Base-by-base conservation (phyloP, 2,797 vertebrate genomes). In the Hyperoplus lanceolatus region DNA sequence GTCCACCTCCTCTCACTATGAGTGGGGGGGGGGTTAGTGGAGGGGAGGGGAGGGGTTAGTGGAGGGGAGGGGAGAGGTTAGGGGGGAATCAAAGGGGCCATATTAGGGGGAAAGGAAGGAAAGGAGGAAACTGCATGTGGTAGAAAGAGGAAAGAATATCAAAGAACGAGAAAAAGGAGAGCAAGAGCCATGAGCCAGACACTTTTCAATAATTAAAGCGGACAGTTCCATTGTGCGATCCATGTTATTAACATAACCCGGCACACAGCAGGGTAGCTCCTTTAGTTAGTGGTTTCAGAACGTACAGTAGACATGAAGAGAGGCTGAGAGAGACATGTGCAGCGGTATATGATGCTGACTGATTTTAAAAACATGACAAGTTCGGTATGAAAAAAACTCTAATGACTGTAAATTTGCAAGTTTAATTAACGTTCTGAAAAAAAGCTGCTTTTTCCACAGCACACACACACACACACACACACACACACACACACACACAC, bases 161-260 rank as follows among this genome's bases (percentile, higher is more conserved):
- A 13, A 13, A 36, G 77, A 78, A 77, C 68, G 79, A 61, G 59
- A 75, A 77, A 78, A 45, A 87, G 39, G 16, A 51, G 74, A 83
- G 76, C 70, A 73, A 77, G 51, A 83, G 81, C 80, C 81, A 59
- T 68, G 69, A 83, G 73, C 58, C 69, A 70, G 39, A 81, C 88
- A 77, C 85, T 90, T 77, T 75, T 88, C 80, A 86, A 89, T 92
- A 90, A 93, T 92, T 84, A 89, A 92, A 93, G 90, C 81, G 82
- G 92, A 92, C 90, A 84, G 85, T 76, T 84, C 73, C 89, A 91
- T 92, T 93, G 89, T 91, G 86, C 79, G 29, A 81, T 86, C 82
- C 85, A 72, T 87, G 85, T 84, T 82, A 87, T 92, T 89, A 89
- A 87, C 90, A 86, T 80, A 83, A 83, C 90, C 80, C 77, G 51